Evolutionary conservation across 1,140 invertebrate species (phyloP), one percentile per base, ranked within the genome.

Genomic region (Reticulitermes speratus): DNA sequence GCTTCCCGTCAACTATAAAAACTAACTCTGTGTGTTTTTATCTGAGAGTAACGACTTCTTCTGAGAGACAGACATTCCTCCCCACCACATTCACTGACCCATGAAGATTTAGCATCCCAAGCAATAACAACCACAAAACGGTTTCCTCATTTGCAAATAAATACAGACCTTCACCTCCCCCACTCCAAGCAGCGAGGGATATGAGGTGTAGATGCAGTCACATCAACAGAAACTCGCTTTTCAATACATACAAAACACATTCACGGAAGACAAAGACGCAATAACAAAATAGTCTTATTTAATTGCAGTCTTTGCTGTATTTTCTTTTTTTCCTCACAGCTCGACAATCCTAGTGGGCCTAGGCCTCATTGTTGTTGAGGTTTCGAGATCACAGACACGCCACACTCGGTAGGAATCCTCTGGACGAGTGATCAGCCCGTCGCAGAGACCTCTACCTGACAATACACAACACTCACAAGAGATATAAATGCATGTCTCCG

Each of bases 1-100:
- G n/a, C 65, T 30, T 75, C n/a, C n/a, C 65, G n/a, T 75, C 65
- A 75, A 75, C 25, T 75, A 75, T 75, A 75, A 75, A 30, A 75
- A 30, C 25, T 75, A 75, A 75, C n/a, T n/a, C 8, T 75, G 65
- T 30, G 65, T 25, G 65, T 75, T 75, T 75, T 75, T 75, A 75
- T 75, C 65, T 30, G 1, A n/a, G 25, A 75, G 65, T 75, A 30
- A 75, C 25, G n/a, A 16, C 65, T 75, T 75, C 65, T 30, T 75
- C 65, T 30, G 7, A 75, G 19, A 55, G 65, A 30, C 25, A 30
- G 25, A 6, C 65, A n/a, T 25, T 2, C 65, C 65, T 7, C 65
- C n/a, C n/a, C 25, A 30, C n/a, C 25, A 75, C 65, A 75, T 25
- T 75, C 65, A 30, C 25, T 75, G 65, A 75, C 65, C 65, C 65